Evolutionary conservation across 2,888 invertebrate species (phyloP).

Genomic region (Bombylius major): DNA sequence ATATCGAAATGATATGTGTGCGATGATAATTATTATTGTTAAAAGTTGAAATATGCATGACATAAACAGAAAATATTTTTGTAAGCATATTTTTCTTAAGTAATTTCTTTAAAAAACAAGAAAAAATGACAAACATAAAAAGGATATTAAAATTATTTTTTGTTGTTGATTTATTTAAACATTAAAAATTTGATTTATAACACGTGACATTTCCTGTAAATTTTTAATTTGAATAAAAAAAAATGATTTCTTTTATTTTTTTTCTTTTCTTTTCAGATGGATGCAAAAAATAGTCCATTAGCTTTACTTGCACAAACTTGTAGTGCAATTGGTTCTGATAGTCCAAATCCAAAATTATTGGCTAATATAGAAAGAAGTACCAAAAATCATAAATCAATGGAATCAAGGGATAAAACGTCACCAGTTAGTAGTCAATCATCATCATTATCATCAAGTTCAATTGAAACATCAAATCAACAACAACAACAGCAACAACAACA

Average conservation of each 20-base stretch:
- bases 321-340: constrained; percentile 90
- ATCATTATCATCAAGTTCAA: constrained; percentile 38
- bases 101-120: no score
- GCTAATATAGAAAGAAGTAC: constrained; percentile 60
- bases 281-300: constrained; percentile 93
- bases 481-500: constrained; percentile 22
- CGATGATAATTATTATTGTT: no score
- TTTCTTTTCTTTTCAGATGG: constrained; percentile 66
- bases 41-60: no score
- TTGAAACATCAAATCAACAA: constrained; percentile 4
- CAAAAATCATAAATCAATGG: constrained; percentile 38
- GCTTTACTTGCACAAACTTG: constrained; percentile 93
- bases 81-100: no score
- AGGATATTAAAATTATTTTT: no score
- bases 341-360: constrained; percentile 63
- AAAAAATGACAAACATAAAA: no score
- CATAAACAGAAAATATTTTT: no score
- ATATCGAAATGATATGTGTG: no score
- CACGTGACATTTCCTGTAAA: no score
- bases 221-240: no score
- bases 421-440: constrained; percentile 35
- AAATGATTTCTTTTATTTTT: not conserved
- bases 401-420: constrained; percentile 48
- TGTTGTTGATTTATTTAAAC: no score
- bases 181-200: no score